Base-by-base conservation (phyloP, 2,797 vertebrate species). In the Peromyscus attwateri region DNA sequence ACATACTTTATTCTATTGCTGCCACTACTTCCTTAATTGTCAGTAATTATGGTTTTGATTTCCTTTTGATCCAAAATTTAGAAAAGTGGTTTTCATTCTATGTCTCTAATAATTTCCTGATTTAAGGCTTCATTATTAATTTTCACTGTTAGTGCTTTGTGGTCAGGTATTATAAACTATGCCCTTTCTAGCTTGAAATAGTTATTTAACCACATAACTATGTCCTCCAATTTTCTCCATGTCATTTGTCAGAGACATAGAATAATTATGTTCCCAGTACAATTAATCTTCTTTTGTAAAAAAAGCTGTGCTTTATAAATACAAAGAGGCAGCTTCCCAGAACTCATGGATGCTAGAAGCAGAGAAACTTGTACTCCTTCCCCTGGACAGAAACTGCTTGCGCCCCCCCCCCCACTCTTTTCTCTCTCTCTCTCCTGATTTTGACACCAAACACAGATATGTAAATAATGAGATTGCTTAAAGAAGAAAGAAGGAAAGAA, bases 191-290 rank as follows among this genome's bases (percentile, higher is more conserved):
- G 16, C 80, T 94, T 84, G 64, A 97, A 84, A 93, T 95, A 92
- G 82, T 93, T 97, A 87, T 89, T 96, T 87, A 97, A 55, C 68
- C 57, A 93, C 75, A 92, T 97, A 95, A 97, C 90, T 95, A 94
- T 46, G 80, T 87, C 76, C 46, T 95, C 70, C 21, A 96, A 92
- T 3, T 96, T 93, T 83, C 73, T 73, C 64, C 46, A 93, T 96
- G 92, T 55, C 73, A 89, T 94, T 79, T 97, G 87, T 96, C 82
- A 95, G 81, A 97, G 75, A 83, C 12, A n/a, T 23, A 92, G 79
- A 96, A 96, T 95, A 96, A 95, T 2, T 95, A 92, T 52, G 34
- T 73, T 91, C 87, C 40, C 46, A 73, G 87, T 23, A 85, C 21
- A 91, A 92, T 31, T 79, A 76, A 88, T 95, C 79, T 13, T 87